Base-by-base conservation (phyloP, 23 tunicate genomes). In the Corella eumyota region DNA sequence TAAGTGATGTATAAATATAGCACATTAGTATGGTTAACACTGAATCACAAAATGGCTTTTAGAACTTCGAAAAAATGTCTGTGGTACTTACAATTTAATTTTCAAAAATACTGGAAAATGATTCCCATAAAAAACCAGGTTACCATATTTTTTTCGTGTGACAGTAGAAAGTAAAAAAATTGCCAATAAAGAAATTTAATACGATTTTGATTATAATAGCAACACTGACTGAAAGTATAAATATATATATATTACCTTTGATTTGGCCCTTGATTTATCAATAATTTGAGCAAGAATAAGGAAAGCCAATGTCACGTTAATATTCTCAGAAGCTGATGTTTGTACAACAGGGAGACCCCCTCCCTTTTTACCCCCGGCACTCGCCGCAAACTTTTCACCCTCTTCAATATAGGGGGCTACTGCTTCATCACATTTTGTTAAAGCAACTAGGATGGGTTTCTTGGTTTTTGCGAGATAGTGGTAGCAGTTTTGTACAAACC, bases 311-410 rank as follows among this genome's bases (percentile, higher is more conserved):
- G 85, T 75, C 2, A 88, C 81, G 35, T 88, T 88, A 61, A 88
- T 79, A 47, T 88, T 88, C 50, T 88, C 96, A 3, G 81, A 85
- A 6, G 96, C 96, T 0, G 96, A 88, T n/a, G 88, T 79, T 67
- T 88, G 88, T 23, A 88, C 54, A 32, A 75, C 61, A 0, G 81
- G 81, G 13, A 88, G 38, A 0, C 71, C 66, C 24, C 48, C 32
- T 47, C 81, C 57, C 54, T 56, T 66, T 40, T 78, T 88, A 4
- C 88, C 81, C 21, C 86, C 80, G 21, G 72, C 58, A 3, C 50
- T 47, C 4, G 76, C 66, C 19, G 96, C 96, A 73, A 88, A 75
- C 48, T 78, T 73, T 23, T 34, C 71, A 11, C 68, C 88, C 57
- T 72, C 90, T 36, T 60, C 46, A 0, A 73, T 62, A 68, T 35